These are phyloP conservation scores for Xylocampa areola DNA, from an alignment of 2,888 invertebrate genomes.

Conservation along the genomic window DNA sequence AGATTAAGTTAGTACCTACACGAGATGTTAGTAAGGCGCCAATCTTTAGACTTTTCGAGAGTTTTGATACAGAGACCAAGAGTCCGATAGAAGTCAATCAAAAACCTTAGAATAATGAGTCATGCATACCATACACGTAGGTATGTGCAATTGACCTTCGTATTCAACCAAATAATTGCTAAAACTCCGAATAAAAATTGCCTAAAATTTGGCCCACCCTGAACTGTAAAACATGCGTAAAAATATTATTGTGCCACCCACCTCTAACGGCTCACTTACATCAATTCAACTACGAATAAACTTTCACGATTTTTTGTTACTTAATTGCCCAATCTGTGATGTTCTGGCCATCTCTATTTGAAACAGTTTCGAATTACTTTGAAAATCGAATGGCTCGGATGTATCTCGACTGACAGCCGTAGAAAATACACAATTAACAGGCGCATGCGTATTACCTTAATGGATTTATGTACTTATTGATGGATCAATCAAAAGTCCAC, in stretches of 20 bases:
- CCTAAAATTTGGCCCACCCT: conserved; percentile 37
- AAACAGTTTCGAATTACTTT: conserved; percentile 41
- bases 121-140: too few species aligned
- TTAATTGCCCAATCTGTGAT: conserved; percentile 56
- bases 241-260: conserved; percentile 49
- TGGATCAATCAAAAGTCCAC: conserved; percentile 85
- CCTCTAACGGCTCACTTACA: conserved; percentile 37
- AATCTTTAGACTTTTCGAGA: too few species aligned
- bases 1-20: too few species aligned
- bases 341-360: conserved; percentile 28
- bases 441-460: conserved; percentile 81
- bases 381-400: conserved; percentile 15
- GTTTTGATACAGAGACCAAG: too few species aligned
- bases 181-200: background rate
- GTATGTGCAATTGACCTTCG: too few species aligned
- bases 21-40: too few species aligned
- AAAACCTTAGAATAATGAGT: too few species aligned
- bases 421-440: conserved; percentile 86
- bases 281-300: conserved; percentile 32
- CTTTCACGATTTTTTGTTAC: conserved; percentile 48
- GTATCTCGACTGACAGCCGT: conserved; percentile 72
- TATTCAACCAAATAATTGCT: too few species aligned
- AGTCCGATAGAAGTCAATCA: too few species aligned
- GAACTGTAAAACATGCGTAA: conserved; percentile 42
- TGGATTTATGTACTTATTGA: conserved; percentile 89